phyloP scores from a whole-genome alignment of 2,888 invertebrate genomes.

The Nycteola revayana region DNA sequence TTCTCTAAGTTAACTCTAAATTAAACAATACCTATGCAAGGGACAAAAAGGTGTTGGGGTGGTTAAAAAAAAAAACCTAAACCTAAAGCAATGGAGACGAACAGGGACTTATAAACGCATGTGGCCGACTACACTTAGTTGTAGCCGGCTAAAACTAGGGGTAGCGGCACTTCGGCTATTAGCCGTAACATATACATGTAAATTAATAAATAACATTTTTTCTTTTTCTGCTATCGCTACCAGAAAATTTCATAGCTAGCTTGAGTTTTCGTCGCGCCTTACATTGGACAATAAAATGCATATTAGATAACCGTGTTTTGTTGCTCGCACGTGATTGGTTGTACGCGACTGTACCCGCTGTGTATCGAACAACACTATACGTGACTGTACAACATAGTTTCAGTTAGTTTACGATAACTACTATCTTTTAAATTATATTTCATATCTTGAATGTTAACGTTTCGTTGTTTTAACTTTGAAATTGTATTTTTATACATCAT shows the following conservation, averaged over 20 bases:
- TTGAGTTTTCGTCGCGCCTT: constrained; percentile 48
- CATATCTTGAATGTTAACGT: neutral
- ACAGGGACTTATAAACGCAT: no score
- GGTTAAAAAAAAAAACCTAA: no score
- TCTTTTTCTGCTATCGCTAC: constrained; percentile 48
- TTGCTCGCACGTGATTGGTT: constrained; percentile 71
- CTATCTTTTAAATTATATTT: constrained; percentile 8
- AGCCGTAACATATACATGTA: no score
- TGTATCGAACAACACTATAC: constrained; percentile 1
- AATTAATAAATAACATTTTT: no score
- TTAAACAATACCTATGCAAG: no score
- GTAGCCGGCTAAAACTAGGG: no score
- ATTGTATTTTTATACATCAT: constrained; percentile 21
- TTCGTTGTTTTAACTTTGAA: no score
- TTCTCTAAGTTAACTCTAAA: no score
- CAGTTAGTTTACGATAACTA: constrained; percentile 29
- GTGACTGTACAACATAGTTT: constrained; percentile 27
- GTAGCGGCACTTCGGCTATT: no score
- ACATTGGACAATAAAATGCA: constrained; percentile 74
- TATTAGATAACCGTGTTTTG: constrained; percentile 78
- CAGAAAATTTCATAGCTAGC: constrained; percentile 37
- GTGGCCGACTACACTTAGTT: no score
- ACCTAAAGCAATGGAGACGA: no score
- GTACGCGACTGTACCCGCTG: constrained; percentile 25
- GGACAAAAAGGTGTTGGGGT: no score